Evolutionary conservation across 1,140 invertebrate genomes (phyloP), one percentile per base, ranked within the genome.

Genomic region (Anastrepha ludens): DNA sequence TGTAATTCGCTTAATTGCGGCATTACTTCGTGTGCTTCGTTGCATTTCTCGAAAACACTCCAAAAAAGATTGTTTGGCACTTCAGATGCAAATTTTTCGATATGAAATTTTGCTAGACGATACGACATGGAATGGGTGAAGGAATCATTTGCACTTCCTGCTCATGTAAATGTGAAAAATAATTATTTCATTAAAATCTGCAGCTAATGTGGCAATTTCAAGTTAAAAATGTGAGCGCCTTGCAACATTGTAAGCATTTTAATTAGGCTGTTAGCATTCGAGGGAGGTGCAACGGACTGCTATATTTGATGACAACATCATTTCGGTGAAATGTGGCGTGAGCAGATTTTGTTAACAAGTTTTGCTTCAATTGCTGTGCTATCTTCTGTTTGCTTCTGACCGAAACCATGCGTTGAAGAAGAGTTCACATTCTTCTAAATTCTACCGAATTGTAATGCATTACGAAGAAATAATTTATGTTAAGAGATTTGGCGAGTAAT

Each of bases 191-290:
- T 81, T 81, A 81, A 81, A 81, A 55, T 55, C 74, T 55, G 44
- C n/a, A 7, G 74, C 47, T 55, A 81, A 81, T 81, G 74, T 55
- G 50, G 74, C 44, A 55, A 81, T 55, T 81, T 55, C 47, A 9
- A 20, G 17, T 20, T 8, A 81, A 81, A 81, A 81, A 81, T 81
- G 47, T 29, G 74, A 55, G 17, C 74, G 17, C 47, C 47, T 74
- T 55, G 74, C 74, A 55, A 81, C 74, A 81, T 55, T 81, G 74
- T 29, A 81, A 6, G 74, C n/a, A 55, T 81, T 81, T 81, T 81
- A 81, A 81, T 81, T 81, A 81, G 74, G 74, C 74, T 81, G 74
- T 81, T 81, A 58, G 74, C 67, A 81, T 20, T 81, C 74, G 47
- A 29, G 3, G 20, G 9, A 11, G 2, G 64, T 67, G n/a, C 9